Evolutionary conservation across 1,140 invertebrate genomes (phyloP).

Genomic region (Druon quercuslanigerum): DNA sequence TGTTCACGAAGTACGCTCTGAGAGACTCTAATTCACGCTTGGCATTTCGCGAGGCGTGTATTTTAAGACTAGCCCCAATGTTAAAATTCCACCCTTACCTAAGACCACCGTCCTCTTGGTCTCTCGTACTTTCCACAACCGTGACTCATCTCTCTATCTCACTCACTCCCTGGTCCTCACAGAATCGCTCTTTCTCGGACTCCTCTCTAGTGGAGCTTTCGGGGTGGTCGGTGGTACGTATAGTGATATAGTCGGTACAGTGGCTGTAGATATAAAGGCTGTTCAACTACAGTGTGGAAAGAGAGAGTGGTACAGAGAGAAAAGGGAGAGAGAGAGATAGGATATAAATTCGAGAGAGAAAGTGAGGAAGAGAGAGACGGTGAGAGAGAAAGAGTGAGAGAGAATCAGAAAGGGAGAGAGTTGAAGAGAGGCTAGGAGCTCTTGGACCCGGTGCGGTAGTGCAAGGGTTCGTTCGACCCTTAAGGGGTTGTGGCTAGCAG

Average conservation of each 20-base stretch:
- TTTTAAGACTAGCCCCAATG: conserved; percentile 68
- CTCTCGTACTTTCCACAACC: conserved; percentile 47
- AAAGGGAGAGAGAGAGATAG: background rate
- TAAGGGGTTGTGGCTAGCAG: conserved; percentile 76
- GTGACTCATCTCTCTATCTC: conserved; percentile 45
- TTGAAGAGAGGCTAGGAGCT: conserved; percentile 54
- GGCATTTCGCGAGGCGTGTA: conserved; percentile 70
- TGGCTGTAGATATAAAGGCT: conserved; percentile 71
- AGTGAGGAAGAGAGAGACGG: conserved; percentile 38
- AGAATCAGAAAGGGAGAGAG: conserved; percentile 49
- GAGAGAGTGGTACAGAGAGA: conserved; percentile 30
- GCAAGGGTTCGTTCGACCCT: conserved; percentile 75
- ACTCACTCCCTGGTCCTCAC: conserved; percentile 43
- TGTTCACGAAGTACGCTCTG: conserved; percentile 41
- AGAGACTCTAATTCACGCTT: conserved; percentile 69
- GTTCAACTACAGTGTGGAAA: conserved; percentile 54
- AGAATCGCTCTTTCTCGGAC: conserved; percentile 34
- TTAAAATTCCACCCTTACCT: conserved; percentile 69
- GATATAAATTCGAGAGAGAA: background rate
- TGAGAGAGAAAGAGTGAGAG: conserved; percentile 52
- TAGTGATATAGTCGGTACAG: conserved; percentile 57
- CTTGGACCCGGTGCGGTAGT: conserved; percentile 65
- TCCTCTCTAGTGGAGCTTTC: conserved; percentile 45
- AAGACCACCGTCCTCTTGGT: conserved; percentile 44
- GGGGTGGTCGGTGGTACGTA: conserved; percentile 52